Percentiles rank a stretch among this genome's conserved stretches.
These are phyloP conservation scores for Bubo bubo DNA, from an alignment of 2,113 vertebrate species.

Conservation along the genomic window DNA sequence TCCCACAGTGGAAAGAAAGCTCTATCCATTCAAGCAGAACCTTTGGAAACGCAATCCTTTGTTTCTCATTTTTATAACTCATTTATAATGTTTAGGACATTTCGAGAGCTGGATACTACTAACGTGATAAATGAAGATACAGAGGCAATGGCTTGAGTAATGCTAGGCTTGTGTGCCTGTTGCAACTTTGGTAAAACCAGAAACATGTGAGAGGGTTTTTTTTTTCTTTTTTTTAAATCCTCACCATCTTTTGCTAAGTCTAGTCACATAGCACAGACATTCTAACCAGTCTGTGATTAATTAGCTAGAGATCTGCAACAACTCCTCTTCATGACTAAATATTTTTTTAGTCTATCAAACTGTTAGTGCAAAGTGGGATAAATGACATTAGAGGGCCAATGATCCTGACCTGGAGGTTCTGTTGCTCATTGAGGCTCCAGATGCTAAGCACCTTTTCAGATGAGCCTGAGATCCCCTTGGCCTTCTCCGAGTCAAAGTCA, in stretches of 20 bases:
- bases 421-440: constrained; percentile 88
- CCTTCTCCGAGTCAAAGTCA: constrained; percentile 85
- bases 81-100: constrained; percentile 62
- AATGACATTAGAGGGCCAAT: constrained; percentile 59
- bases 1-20: not conserved
- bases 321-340: constrained; percentile 81
- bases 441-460: constrained; percentile 86
- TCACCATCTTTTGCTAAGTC: constrained; percentile 62
- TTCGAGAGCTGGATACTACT: not conserved
- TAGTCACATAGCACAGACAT: constrained; percentile 41
- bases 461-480: constrained; percentile 88
- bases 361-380: constrained; percentile 78
- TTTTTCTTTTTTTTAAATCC: constrained; percentile 22
- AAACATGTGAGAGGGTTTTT: constrained; percentile 61
- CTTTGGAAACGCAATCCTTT: constrained; percentile 52
- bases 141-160: constrained; percentile 54
- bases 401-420: constrained; percentile 89
- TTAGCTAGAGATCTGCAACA: constrained; percentile 75
- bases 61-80: constrained; percentile 59
- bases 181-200: constrained; percentile 69
- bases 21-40: constrained; percentile 27
- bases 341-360: constrained; percentile 83
- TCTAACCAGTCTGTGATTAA: constrained; percentile 80
- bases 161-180: constrained; percentile 62
- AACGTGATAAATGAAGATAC: constrained; percentile 60